phyloP scores from a whole-genome alignment of 2,797 vertebrate species.

The Etheostoma perlongum region DNA sequence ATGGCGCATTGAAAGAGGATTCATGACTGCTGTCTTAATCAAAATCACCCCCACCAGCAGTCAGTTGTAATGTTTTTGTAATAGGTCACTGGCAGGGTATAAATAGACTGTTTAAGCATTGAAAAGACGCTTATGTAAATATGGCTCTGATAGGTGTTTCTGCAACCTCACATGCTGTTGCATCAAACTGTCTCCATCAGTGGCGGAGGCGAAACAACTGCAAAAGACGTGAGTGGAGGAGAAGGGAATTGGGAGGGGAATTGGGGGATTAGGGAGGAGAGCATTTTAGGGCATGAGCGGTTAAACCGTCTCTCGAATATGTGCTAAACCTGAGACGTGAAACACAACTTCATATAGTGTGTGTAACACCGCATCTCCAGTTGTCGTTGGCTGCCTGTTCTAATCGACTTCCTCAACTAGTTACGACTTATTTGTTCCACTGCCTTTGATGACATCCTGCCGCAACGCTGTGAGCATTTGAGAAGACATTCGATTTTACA shows the following conservation, averaged over 20 bases:
- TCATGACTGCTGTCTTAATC: conserved; percentile 31
- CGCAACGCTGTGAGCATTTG: conserved; percentile 18
- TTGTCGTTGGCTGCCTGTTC: conserved; percentile 1
- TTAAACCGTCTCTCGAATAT: conserved; percentile 9
- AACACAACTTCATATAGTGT: conserved; percentile 9
- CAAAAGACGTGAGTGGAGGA: not conserved
- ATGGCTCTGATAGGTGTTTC: conserved; percentile 46
- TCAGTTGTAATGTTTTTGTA: conserved; percentile 34
- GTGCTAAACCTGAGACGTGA: not conserved
- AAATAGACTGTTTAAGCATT: conserved; percentile 45
- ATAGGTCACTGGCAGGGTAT: conserved; percentile 47
- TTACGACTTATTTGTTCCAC: conserved; percentile 7
- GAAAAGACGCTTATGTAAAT: conserved; percentile 51
- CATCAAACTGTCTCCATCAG: conserved; percentile 34
- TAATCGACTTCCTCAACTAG: conserved; percentile 30
- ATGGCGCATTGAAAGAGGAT: conserved; percentile 9
- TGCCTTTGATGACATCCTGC: conserved; percentile 33
- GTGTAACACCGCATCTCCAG: conserved; percentile 14
- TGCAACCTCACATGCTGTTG: conserved; percentile 26
- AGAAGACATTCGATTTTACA: conserved; percentile 42
- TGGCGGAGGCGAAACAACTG: not conserved
- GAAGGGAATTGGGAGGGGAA: conserved; percentile 5
- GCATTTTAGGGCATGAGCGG: conserved; percentile 21
- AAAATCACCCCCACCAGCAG: conserved; percentile 25
- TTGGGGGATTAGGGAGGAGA: conserved; percentile 20